Evolutionary conservation across 1,140 invertebrate species (phyloP).

Genomic region (Drosophila ambigua): DNA sequence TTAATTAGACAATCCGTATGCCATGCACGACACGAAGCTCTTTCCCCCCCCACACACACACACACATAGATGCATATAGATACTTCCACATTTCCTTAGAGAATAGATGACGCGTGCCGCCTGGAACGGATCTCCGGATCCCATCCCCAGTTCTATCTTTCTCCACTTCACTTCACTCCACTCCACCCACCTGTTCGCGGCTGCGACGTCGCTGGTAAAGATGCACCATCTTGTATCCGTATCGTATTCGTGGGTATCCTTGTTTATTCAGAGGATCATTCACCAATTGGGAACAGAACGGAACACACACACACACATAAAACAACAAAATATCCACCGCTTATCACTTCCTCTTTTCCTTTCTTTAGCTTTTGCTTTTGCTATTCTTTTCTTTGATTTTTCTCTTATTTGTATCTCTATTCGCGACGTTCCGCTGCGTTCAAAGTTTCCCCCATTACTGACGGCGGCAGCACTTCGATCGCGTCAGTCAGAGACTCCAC

Average conservation of each 20-base stretch:
- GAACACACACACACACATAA: not conserved
- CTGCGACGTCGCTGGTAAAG: constrained; percentile 67
- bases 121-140: constrained; percentile 10
- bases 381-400: too few relatives aligned
- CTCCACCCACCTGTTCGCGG: constrained; percentile 69
- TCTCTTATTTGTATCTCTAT: not conserved
- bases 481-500: constrained; percentile 18
- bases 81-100: not conserved
- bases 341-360: constrained; percentile 11
- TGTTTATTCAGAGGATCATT: constrained; percentile 3
- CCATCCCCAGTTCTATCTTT: not conserved
- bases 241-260: too few relatives aligned
- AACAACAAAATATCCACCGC: too few relatives aligned
- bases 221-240: constrained; percentile 53
- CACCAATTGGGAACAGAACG: constrained; percentile 1
- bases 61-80: not conserved
- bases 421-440: constrained; percentile 58
- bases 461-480: constrained; percentile 28
- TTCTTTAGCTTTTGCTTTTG: too few relatives aligned
- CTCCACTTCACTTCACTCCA: too few relatives aligned
- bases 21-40: constrained; percentile 19
- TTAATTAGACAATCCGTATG: constrained; percentile 57
- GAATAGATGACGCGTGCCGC: too few relatives aligned
- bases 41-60: not conserved
- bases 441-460: constrained; percentile 69